A percentile compares a stretch with the other conserved stretches of the same genome.
Conservation (phyloP, 2,113 vertebrate genomes). For the Narcine bancroftii region DNA sequence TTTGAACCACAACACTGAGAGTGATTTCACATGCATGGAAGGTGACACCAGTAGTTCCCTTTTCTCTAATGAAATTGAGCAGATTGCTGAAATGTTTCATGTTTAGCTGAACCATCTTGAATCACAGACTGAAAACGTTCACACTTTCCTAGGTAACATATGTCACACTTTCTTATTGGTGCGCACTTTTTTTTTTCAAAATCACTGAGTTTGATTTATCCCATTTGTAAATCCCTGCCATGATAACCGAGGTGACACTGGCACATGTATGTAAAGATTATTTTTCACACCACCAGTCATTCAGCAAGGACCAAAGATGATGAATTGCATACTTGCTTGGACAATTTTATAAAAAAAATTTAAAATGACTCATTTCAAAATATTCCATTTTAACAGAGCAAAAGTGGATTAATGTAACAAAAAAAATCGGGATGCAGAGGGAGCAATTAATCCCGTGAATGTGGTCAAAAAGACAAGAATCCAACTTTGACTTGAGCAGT, state of each 20-base stretch:
- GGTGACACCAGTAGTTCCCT: slow-evolving; percentile 1
- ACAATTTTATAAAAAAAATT: not conserved
- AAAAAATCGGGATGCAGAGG: not conserved
- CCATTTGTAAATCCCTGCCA: not conserved
- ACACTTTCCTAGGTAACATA: not conserved
- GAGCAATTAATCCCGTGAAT: not conserved
- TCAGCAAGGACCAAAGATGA: not conserved
- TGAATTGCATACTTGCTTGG: not conserved
- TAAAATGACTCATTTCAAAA: not conserved
- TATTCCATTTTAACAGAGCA: not conserved
- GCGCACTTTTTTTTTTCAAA: not conserved
- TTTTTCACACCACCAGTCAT: not conserved
- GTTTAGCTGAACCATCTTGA: slow-evolving; percentile 17
- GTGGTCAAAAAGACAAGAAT: not conserved
- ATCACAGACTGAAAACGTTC: not conserved
- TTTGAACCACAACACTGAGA: not conserved
- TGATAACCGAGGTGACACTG: not conserved
- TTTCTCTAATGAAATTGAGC: not conserved
- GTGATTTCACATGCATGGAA: slow-evolving; percentile 19
- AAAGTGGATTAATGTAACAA: not conserved
- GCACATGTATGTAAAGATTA: not conserved
- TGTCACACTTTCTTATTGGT: not conserved
- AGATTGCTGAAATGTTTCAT: slow-evolving; percentile 22
- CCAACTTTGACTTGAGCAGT: not conserved
- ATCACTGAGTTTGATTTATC: not conserved